phyloP scores from a whole-genome alignment of 23 tunicate genomes.

The Oikopleura dioica region DNA sequence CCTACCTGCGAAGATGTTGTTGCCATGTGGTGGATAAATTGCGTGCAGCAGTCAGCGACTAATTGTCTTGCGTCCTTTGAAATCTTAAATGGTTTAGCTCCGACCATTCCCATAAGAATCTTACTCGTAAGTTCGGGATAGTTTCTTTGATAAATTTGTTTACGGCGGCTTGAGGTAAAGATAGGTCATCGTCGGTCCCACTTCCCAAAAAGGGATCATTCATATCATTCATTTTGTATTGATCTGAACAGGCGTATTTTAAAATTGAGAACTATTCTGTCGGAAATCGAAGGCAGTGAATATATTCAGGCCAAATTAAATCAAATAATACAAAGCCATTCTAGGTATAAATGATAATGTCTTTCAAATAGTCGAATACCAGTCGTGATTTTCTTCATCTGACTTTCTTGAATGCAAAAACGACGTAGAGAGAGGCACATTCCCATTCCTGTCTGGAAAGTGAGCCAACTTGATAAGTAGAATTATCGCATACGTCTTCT shows the following conservation, averaged over 20 bases:
- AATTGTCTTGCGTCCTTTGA: not conserved
- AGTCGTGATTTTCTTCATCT: not conserved
- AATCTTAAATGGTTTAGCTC: too few species aligned
- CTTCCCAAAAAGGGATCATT: too few species aligned
- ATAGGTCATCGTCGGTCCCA: slow-evolving; percentile 12
- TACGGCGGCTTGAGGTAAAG: not conserved
- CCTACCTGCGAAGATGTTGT: slow-evolving; percentile 4
- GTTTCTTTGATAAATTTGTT: slow-evolving; percentile 8
- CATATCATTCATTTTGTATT: too few species aligned
- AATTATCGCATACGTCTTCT: not conserved
- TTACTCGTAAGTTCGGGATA: not conserved
- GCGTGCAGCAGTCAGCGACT: slow-evolving; percentile 6
- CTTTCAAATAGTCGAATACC: too few species aligned
- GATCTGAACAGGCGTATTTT: not conserved
- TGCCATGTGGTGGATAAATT: slow-evolving; percentile 7
- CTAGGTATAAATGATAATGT: too few species aligned
- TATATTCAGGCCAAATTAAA: too few species aligned
- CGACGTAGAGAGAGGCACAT: not conserved
- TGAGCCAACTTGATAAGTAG: not conserved
- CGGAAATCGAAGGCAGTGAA: too few species aligned
- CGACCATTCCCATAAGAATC: too few species aligned
- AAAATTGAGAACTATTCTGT: not conserved
- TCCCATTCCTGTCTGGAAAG: slow-evolving; percentile 9
- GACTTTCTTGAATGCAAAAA: not conserved
- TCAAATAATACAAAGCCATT: too few species aligned